Percentiles rank a stretch among this genome's conserved stretches.
phyloP scores from a whole-genome alignment of 2,888 invertebrate species.

The Scelioninae gen. 2 region DNA sequence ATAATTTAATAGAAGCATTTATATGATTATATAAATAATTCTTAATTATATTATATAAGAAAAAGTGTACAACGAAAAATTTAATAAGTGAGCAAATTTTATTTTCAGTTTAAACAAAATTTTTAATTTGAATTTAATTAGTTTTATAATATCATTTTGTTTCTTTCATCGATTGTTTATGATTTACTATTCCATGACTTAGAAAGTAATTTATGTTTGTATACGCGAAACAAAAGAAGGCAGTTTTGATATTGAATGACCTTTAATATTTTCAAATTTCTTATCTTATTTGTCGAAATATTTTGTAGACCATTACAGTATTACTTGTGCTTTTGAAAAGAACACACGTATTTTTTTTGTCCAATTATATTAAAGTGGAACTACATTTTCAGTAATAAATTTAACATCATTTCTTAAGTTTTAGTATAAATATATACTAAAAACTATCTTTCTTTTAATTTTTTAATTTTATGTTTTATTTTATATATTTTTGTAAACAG shows the following conservation, averaged over 20 bases:
- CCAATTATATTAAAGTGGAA: slow-evolving; percentile 10
- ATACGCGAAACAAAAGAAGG: slow-evolving; percentile 41
- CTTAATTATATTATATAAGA: too few relatives aligned
- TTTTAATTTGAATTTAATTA: too few relatives aligned
- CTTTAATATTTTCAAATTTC: slow-evolving; percentile 47
- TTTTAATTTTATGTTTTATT: neutral
- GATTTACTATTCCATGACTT: slow-evolving; percentile 8
- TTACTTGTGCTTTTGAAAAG: slow-evolving; percentile 28
- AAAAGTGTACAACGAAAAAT: too few relatives aligned
- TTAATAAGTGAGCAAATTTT: too few relatives aligned
- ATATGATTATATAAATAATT: too few relatives aligned
- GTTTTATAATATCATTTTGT: too few relatives aligned
- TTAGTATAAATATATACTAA: slow-evolving; percentile 6
- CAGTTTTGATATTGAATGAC: slow-evolving; percentile 29
- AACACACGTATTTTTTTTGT: slow-evolving; percentile 16
- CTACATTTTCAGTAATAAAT: slow-evolving; percentile 10
- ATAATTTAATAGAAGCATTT: too few relatives aligned
- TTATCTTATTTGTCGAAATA: slow-evolving; percentile 23
- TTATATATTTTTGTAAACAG: neutral
- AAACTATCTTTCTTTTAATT: neutral
- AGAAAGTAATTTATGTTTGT: slow-evolving; percentile 34
- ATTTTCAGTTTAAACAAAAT: too few relatives aligned
- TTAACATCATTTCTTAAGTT: neutral
- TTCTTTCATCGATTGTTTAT: neutral
- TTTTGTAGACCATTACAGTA: slow-evolving; percentile 7